These are phyloP conservation scores for Sylvicapra grimmia DNA, from an alignment of 2,113 vertebrate species.

Conservation along the genomic window DNA sequence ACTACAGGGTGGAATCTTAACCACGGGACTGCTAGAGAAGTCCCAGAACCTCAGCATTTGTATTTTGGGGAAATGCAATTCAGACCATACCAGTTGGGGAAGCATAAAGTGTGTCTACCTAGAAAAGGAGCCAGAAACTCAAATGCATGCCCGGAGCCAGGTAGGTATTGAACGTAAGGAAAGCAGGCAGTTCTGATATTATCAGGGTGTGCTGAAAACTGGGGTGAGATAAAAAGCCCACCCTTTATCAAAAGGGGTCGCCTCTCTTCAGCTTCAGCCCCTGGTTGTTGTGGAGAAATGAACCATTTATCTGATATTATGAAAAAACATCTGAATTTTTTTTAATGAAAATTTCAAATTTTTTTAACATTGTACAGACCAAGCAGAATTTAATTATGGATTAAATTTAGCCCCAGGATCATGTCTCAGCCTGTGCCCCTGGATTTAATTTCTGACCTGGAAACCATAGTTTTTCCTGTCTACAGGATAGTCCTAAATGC, in stretches of 20 bases:
- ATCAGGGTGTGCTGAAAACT: background rate
- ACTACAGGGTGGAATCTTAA: background rate
- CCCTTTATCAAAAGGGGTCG: background rate
- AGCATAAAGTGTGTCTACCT: background rate
- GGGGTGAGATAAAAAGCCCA: background rate
- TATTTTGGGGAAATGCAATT: background rate
- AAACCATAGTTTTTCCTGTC: background rate
- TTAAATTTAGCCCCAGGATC: background rate
- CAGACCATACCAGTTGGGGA: background rate
- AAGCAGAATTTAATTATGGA: background rate
- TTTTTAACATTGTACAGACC: background rate
- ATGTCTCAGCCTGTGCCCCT: background rate
- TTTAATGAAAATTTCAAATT: background rate
- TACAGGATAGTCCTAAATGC: background rate
- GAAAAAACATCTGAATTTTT: background rate
- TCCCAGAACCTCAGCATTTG: background rate
- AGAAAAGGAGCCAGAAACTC: background rate
- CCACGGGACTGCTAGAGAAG: background rate
- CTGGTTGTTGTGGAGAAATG: background rate
- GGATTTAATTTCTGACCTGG: background rate
- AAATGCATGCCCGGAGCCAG: background rate
- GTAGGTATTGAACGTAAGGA: background rate
- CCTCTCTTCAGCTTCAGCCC: background rate
- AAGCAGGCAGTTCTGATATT: background rate
- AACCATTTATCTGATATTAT: background rate